Evolutionary conservation across 2,888 invertebrate species (phyloP), one percentile per base, ranked within the genome.

Genomic region (Drosophila eohydei): DNA sequence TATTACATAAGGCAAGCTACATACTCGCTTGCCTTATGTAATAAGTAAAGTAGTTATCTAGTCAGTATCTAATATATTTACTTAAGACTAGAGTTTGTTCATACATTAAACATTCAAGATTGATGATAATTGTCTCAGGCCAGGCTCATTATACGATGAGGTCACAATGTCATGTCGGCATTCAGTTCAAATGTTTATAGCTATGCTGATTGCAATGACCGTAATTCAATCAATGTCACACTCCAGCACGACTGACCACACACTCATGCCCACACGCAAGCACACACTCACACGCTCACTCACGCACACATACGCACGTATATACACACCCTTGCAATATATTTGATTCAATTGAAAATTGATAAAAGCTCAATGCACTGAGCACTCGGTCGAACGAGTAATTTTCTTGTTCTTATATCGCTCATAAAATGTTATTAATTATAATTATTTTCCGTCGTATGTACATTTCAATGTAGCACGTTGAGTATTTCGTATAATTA

Each of bases 171-270:
- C 36, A 16, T 34, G 41, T 16, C 51, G 32, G 52, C 68, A 43
- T 65, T 75, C 57, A 41, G 60, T 34, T 46, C 32, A 58, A 64
- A 64, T 68, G 74, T 70, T 76, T 71, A 63, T 68, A 28, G 64
- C 71, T 56, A 52, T 64, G 52, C 32, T 65, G 62, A 69, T 70
- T 66, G 52, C 68, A 69, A 72, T 67, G 55, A 63, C 55, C 43
- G 58, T 77, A 74, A 76, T 80, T 78, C 50, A 86, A 83, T 81
- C 56, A 55, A 28, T 38, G 44, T 52, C 69, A 58, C 48, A 58
- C 30, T 44, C 41, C 57, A 40, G 43, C 41, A 34, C 52, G 38
- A 54, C 28, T 38, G 40, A 16, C 30, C 54, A 16, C 40, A n/a
- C 60, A 50, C 30, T 14, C 48, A 48, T 14, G 7, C 28, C 7